Base-by-base conservation (phyloP, 2,113 vertebrate genomes). In the Eudyptes chrysolophus region DNA sequence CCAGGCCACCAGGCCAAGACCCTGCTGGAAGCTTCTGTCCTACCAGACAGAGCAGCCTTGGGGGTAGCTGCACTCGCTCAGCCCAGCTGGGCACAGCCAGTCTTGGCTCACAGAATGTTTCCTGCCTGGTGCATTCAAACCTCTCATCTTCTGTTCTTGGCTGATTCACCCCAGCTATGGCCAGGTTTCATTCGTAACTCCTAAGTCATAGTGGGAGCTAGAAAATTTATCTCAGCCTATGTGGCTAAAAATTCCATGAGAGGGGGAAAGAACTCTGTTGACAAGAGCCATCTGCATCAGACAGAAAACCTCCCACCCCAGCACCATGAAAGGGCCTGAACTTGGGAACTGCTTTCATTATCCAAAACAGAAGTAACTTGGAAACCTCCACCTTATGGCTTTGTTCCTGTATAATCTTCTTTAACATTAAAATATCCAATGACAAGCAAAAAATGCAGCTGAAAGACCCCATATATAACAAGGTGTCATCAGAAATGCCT, bases 41-140 rank as follows among this genome's bases (percentile, higher is more conserved):
- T 25, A 17, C 10, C 30, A 38, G 34, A 40, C 6, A 13, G 13
- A 64, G 49, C 0, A 0, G 25, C 27, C 30, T 8, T 10, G 16
- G 15, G 16, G 24, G 9, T 20, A 84, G 32, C 48, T n/a, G 29
- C 25, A 46, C 19, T 29, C 2, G 0, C 36, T 13, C 51, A 79
- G 57, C 15, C 13, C 57, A 22, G 29, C 44, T 21, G 26, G 32
- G 19, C 66, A 38, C 14, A 42, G 49, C 15, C 51, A 44, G 25
- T 19, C 84, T 85, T 46, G 46, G 30, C 21, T 42, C 62, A 52
- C 0, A 0, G 26, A 27, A 26, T 0, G 1, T 36, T 48, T 68
- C 48, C 34, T 42, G 5, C 19, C 22, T 46, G 0, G 1, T 29
- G 17, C 36, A 32, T 42, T 68, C 29, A 80, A 65, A 32, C 18